Evolutionary conservation across 2,888 invertebrate genomes (phyloP).

Genomic region (Macrostomum cliftonense): DNA sequence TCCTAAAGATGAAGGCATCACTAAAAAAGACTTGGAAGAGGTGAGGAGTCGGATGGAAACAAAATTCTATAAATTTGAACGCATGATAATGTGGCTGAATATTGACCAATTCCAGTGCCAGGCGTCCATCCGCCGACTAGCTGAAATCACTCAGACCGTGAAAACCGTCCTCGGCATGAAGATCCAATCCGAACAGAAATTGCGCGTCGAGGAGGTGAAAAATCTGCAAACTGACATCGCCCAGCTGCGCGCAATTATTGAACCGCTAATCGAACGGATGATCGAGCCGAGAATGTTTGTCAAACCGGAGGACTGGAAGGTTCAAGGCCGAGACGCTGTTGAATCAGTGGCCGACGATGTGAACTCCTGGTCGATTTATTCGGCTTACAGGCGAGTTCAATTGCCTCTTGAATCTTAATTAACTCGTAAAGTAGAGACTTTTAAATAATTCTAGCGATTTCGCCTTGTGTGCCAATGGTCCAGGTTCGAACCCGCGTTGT

Average conservation of each 20-base stretch:
- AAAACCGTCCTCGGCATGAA: constrained; percentile 37
- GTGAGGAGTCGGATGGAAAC: too few relatives aligned
- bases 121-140: constrained; percentile 26
- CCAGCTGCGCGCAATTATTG: constrained; percentile 19
- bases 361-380: constrained; percentile 25
- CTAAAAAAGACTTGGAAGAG: too few relatives aligned
- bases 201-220: constrained; percentile 26
- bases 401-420: too few relatives aligned
- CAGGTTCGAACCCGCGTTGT: too few relatives aligned
- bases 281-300: constrained; percentile 19
- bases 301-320: constrained; percentile 15
- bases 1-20: too few relatives aligned
- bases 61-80: too few relatives aligned
- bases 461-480: too few relatives aligned
- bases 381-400: constrained; percentile 25
- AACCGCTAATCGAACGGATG: constrained; percentile 18
- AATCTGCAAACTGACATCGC: constrained; percentile 23
- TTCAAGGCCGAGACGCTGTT: constrained; percentile 4
- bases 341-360: constrained; percentile 17
- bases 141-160: constrained; percentile 33
- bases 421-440: too few relatives aligned
- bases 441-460: too few relatives aligned
- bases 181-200: constrained; percentile 34
- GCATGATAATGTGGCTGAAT: too few relatives aligned
- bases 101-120: constrained; percentile 24